These are phyloP conservation scores for Euwallacea fornicatus DNA, from an alignment of 1,140 invertebrate genomes.

Conservation along the genomic window DNA sequence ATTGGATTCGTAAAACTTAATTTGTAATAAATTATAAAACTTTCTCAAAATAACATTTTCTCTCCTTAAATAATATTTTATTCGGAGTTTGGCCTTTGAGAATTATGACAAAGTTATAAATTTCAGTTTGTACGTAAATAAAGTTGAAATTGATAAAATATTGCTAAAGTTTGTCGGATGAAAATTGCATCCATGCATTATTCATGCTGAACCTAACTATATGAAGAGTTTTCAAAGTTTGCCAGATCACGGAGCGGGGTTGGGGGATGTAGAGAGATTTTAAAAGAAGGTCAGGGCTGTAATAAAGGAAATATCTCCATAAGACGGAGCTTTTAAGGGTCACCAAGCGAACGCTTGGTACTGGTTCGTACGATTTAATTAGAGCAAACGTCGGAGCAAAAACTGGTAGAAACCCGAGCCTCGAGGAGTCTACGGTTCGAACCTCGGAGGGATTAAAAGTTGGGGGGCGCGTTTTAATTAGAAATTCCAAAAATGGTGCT, in stretches of 20 bases:
- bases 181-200: constrained; percentile 57
- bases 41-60: constrained; percentile 23
- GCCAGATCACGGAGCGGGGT: constrained; percentile 37
- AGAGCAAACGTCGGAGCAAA: too few relatives aligned
- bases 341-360: neutral
- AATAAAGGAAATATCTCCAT: constrained; percentile 9
- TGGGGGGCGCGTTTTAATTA: too few relatives aligned
- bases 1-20: neutral
- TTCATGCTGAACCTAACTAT: constrained; percentile 55
- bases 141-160: constrained; percentile 57
- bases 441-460: too few relatives aligned
- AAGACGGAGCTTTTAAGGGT: neutral
- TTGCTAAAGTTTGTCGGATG: constrained; percentile 55
- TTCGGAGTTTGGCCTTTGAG: constrained; percentile 39
- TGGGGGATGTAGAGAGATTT: constrained; percentile 19
- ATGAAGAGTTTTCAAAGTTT: constrained; percentile 53
- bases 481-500: too few relatives aligned
- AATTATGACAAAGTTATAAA: constrained; percentile 54
- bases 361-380: neutral
- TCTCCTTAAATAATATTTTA: constrained; percentile 32
- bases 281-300: constrained; percentile 24
- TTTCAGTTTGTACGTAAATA: constrained; percentile 57
- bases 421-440: too few relatives aligned
- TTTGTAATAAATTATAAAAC: constrained; percentile 27
- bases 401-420: too few relatives aligned